Evolutionary conservation across 2,797 vertebrate genomes (phyloP).

Genomic region (Atherinosoma microstoma): DNA sequence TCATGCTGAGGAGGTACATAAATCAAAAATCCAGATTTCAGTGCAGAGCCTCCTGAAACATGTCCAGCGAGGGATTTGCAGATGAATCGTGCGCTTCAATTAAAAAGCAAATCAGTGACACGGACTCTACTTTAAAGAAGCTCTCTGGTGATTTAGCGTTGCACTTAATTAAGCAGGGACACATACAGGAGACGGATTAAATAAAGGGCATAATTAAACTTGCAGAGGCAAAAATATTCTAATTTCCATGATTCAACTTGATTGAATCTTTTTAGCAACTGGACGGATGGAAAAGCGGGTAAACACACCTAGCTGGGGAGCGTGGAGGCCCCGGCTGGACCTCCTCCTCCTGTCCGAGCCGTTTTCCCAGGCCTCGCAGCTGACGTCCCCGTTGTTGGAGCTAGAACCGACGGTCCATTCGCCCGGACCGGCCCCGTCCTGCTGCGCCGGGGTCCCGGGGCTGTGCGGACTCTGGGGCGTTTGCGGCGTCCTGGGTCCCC

Average conservation of each 20-base stretch:
- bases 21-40: constrained; percentile 40
- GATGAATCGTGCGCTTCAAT: constrained; percentile 33
- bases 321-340: constrained; percentile 71
- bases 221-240: background rate
- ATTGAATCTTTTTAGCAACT: background rate
- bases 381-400: constrained; percentile 63
- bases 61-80: constrained; percentile 11
- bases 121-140: constrained; percentile 25
- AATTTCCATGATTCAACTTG: background rate
- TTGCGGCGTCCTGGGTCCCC: constrained; percentile 45
- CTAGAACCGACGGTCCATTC: constrained; percentile 50
- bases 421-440: constrained; percentile 15
- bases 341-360: constrained; percentile 75
- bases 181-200: background rate
- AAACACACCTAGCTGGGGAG: constrained; percentile 81
- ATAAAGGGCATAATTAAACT: background rate
- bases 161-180: background rate
- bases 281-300: background rate
- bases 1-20: constrained; percentile 29
- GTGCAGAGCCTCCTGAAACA: constrained; percentile 11
- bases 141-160: background rate
- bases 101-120: constrained; percentile 23
- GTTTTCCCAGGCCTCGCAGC: constrained; percentile 53
- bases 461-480: constrained; percentile 53
- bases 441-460: constrained; percentile 46